A percentile compares a stretch with the other conserved stretches of the same genome.
Evolutionary conservation across 2,113 vertebrate genomes (phyloP).

Genomic region (Antigone vipio): DNA sequence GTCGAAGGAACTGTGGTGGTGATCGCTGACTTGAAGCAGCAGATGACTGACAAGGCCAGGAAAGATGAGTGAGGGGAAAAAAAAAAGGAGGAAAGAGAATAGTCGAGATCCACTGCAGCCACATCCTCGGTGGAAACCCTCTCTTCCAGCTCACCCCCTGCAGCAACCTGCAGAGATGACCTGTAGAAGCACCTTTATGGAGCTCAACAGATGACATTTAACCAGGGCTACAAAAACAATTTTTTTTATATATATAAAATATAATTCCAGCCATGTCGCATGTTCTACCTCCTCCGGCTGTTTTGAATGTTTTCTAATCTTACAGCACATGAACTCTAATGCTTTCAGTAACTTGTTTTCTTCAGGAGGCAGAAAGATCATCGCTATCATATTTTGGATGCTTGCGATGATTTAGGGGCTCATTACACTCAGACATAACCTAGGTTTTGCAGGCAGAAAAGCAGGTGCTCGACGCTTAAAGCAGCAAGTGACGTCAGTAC

Average conservation of each 20-base stretch:
- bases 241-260: background rate
- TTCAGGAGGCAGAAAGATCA: background rate
- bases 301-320: background rate
- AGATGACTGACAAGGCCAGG: background rate
- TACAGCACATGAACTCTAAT: background rate
- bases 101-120: background rate
- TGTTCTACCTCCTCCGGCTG: background rate
- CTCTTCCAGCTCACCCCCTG: background rate
- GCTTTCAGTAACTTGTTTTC: background rate
- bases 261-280: background rate
- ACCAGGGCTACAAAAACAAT: background rate
- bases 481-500: background rate
- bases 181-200: background rate
- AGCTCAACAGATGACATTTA: background rate
- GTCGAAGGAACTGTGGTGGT: background rate
- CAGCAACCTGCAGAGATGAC: background rate
- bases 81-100: background rate
- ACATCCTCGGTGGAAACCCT: background rate
- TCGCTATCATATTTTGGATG: background rate
- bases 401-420: background rate
- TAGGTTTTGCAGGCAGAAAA: background rate
- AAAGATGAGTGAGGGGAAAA: background rate
- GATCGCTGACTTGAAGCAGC: background rate
- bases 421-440: background rate
- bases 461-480: background rate